A percentile compares a stretch with the other conserved stretches of the same genome.
Conservation (phyloP, 2,797 vertebrate species). For the Sebastiscus albofasciatus region DNA sequence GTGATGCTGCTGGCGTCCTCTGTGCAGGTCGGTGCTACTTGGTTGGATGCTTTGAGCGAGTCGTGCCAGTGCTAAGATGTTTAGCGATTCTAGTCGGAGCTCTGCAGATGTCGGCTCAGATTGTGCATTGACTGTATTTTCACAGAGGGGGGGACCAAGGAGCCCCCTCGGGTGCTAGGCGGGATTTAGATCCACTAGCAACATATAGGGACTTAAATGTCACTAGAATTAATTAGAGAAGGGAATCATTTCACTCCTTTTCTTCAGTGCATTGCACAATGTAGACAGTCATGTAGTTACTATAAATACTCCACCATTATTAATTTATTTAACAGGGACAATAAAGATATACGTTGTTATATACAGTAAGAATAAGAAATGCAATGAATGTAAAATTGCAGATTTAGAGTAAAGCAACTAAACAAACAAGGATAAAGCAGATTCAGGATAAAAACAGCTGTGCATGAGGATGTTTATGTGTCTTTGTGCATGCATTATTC, state of each 20-base stretch:
- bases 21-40: slow-evolving; percentile 38
- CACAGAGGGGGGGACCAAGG: neutral
- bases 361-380: neutral
- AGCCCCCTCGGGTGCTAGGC: neutral
- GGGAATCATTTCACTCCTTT: neutral
- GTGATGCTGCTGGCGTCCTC: slow-evolving; percentile 40
- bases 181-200: neutral
- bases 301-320: neutral
- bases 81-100: neutral
- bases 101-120: slow-evolving; percentile 15
- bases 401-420: neutral
- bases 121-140: neutral
- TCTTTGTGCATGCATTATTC: neutral
- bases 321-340: neutral
- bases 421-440: neutral
- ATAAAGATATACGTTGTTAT: too few relatives aligned
- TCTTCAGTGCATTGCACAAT: neutral
- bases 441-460: neutral
- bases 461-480: neutral
- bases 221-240: neutral
- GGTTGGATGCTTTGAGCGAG: neutral
- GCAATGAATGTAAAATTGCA: neutral
- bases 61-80: neutral
- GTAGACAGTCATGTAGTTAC: neutral
- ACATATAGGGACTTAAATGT: neutral